Evolutionary conservation across 1,140 invertebrate species (phyloP).

Genomic region (Hyles euphorbiae): DNA sequence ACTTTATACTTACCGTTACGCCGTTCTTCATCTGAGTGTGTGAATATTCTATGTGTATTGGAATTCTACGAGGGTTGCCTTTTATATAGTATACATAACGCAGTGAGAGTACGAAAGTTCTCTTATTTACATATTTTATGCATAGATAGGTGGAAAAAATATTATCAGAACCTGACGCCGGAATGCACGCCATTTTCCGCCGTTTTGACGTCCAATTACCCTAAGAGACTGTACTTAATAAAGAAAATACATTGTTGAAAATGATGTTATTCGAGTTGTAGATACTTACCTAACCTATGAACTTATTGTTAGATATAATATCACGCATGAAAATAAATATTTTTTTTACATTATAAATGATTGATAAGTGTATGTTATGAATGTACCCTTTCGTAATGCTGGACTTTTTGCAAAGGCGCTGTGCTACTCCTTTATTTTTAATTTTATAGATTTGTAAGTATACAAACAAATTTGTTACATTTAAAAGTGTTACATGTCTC

Average conservation of each 20-base stretch:
- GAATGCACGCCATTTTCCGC: not conserved
- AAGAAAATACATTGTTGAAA: slow-evolving; percentile 9
- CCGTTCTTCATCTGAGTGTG: no score
- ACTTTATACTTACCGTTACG: no score
- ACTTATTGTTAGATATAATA: slow-evolving; percentile 8
- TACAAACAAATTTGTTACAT: slow-evolving; percentile 35
- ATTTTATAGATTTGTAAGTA: slow-evolving; percentile 53
- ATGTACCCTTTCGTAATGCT: slow-evolving; percentile 31
- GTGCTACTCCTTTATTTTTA: slow-evolving; percentile 48
- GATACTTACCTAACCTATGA: slow-evolving; percentile 2
- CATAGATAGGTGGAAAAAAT: slow-evolving; percentile 5
- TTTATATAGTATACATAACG: no score
- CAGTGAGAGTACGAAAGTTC: no score
- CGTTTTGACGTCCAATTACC: slow-evolving; percentile 9
- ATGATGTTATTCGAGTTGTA: slow-evolving; percentile 1
- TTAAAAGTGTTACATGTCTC: slow-evolving; percentile 30
- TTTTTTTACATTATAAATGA: slow-evolving; percentile 2
- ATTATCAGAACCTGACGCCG: slow-evolving; percentile 1
- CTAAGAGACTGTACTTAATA: slow-evolving; percentile 11
- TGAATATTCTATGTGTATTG: no score
- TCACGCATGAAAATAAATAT: slow-evolving; percentile 4
- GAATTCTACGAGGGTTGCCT: no score
- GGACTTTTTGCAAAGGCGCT: slow-evolving; percentile 52
- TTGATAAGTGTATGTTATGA: slow-evolving; percentile 5
- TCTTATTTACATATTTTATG: not conserved